phyloP scores from a whole-genome alignment of 2,888 invertebrate species.

The Gisinianus flammeolus region DNA sequence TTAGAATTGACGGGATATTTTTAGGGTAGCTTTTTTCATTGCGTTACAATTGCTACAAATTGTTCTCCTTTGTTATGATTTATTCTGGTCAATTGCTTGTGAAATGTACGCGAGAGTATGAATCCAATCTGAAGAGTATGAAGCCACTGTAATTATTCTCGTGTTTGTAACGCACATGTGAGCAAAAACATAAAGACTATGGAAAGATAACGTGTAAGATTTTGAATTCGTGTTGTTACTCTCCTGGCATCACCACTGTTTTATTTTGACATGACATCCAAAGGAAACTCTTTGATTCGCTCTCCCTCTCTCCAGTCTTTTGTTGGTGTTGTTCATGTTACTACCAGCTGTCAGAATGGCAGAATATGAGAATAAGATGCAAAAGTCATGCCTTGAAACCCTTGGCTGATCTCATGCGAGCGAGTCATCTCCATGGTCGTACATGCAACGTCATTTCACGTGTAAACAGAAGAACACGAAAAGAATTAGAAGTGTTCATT shows the following conservation, averaged over 20 bases:
- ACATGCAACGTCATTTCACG: slow-evolving; percentile 18
- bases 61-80: background rate
- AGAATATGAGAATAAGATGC: slow-evolving; percentile 16
- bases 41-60: too few species aligned
- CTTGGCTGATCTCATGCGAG: slow-evolving; percentile 16
- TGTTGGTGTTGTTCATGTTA: slow-evolving; percentile 17
- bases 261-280: slow-evolving; percentile 1
- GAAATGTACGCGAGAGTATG: background rate
- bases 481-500: slow-evolving; percentile 16
- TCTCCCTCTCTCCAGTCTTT: background rate
- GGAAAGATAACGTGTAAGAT: background rate
- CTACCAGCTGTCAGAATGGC: slow-evolving; percentile 1
- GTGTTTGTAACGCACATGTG: background rate
- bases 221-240: background rate
- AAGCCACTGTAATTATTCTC: background rate
- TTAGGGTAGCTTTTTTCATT: too few species aligned
- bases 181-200: background rate
- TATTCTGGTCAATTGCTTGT: background rate
- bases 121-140: background rate
- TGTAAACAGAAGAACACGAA: background rate
- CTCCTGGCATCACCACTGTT: background rate
- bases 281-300: background rate
- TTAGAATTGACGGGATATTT: too few species aligned
- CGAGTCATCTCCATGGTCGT: slow-evolving; percentile 9
- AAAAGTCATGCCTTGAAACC: slow-evolving; percentile 19